Base-by-base conservation (phyloP, 2,888 invertebrate genomes). In the Parthenolecanium corni region DNA sequence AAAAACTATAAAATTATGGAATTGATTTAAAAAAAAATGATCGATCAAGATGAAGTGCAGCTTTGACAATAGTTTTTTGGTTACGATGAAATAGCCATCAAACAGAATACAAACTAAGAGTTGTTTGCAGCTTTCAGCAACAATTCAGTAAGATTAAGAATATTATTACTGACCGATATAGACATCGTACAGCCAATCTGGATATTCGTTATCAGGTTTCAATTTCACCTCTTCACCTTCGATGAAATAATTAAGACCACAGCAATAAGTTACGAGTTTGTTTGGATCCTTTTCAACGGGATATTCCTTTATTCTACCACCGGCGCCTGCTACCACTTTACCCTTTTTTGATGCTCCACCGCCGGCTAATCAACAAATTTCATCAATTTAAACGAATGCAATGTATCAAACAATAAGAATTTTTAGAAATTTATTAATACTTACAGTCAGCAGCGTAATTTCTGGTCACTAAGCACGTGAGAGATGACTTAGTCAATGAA, bases 111-210 rank as follows among this genome's bases (percentile, higher is more conserved):
- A n/a, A n/a, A n/a, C n/a, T n/a, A n/a, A n/a, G n/a, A n/a, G n/a
- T n/a, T n/a, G n/a, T n/a, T n/a, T n/a, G n/a, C n/a, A n/a, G n/a
- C n/a, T n/a, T n/a, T n/a, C n/a, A n/a, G n/a, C n/a, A n/a, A n/a
- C n/a, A n/a, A n/a, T n/a, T n/a, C n/a, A n/a, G n/a, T n/a, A n/a
- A n/a, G n/a, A n/a, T n/a, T n/a, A n/a, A n/a, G 4, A 31, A 31
- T 9, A 9, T 31, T 31, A 21, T 21, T 20, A 23, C 49, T 23
- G 68, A 73, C 84, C 86, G 16, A 80, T 80, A 68, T 81, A 75
- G 14, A 95, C 71, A 2, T 71, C 76, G 94, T 93, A 95, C 65
- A 96, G 75, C 95, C 95, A 96, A 1, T 85, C 84, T 0, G 95
- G 96, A 75, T 96, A 96, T 71, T 92, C 89, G 21, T 77, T 77